These are phyloP conservation scores for Probaryconus sp. DNA, from an alignment of 1,140 invertebrate genomes.

Conservation along the genomic window DNA sequence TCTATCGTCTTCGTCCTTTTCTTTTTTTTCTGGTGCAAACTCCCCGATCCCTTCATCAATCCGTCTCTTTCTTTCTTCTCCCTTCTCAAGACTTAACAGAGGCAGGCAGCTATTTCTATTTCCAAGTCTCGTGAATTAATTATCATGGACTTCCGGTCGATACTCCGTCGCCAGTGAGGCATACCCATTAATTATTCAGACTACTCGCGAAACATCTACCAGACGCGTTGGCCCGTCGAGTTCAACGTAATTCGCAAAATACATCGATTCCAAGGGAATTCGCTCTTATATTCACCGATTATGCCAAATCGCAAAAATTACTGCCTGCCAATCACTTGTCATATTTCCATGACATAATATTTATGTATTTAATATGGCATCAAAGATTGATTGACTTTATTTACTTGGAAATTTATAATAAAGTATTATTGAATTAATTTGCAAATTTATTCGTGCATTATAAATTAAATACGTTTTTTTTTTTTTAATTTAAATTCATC, in stretches of 20 bases:
- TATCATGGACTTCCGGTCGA: constrained; percentile 67
- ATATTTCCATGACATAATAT: not conserved
- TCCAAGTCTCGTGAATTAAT: constrained; percentile 70
- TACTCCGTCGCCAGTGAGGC: constrained; percentile 62
- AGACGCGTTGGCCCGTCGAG: constrained; percentile 55
- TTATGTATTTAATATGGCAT: not conserved
- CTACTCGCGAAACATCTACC: constrained; percentile 55
- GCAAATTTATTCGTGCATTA: too few relatives aligned
- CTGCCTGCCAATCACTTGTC: not conserved
- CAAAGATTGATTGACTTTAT: constrained; percentile 5
- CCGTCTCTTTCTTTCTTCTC: constrained; percentile 51
- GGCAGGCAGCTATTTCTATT: constrained; percentile 67
- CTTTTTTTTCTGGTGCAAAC: constrained; percentile 14
- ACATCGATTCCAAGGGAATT: constrained; percentile 51
- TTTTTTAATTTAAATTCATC: too few relatives aligned
- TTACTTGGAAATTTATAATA: too few relatives aligned
- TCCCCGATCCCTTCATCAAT: constrained; percentile 26
- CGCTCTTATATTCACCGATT: constrained; percentile 31
- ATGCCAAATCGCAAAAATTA: constrained; percentile 40
- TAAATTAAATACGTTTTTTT: too few relatives aligned
- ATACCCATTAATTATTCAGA: constrained; percentile 65
- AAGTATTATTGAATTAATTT: too few relatives aligned
- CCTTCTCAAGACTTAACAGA: constrained; percentile 13
- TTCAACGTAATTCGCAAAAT: constrained; percentile 51
- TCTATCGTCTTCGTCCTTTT: constrained; percentile 50